These are phyloP conservation scores for Camponotus fellah DNA, from an alignment of 2,888 invertebrate species.

Conservation along the genomic window DNA sequence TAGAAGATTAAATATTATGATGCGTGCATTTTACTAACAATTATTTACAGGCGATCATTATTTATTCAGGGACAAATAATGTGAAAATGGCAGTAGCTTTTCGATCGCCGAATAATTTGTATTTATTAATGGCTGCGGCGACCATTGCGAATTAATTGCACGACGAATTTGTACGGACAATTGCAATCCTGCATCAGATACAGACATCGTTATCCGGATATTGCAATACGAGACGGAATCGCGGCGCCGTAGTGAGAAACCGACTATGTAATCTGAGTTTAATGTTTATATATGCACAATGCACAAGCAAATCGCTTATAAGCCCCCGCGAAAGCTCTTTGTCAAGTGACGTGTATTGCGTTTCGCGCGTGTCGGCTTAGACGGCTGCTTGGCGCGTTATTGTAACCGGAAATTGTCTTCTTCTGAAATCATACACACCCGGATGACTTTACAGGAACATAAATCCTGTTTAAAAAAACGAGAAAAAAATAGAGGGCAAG, in stretches of 20 bases:
- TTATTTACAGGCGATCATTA: neutral
- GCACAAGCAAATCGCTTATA: conserved; percentile 51
- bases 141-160: conserved; percentile 30
- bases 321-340: conserved; percentile 48
- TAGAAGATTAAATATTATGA: neutral
- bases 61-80: neutral
- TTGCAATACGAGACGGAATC: conserved; percentile 12
- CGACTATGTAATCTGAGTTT: conserved; percentile 48
- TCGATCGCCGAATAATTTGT: neutral
- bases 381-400: conserved; percentile 36
- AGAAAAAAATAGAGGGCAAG: neutral
- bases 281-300: conserved; percentile 48
- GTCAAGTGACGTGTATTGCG: conserved; percentile 56
- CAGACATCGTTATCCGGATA: neutral
- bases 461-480: conserved; percentile 14
- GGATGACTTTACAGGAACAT: neutral
- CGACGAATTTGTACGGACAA: conserved; percentile 12
- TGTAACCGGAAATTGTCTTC: conserved; percentile 55
- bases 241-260: conserved; percentile 11
- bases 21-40: neutral
- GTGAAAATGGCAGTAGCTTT: neutral
- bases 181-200: neutral
- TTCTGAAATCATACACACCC: conserved; percentile 31
- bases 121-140: neutral
- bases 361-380: conserved; percentile 26